Evolutionary conservation across 2,797 vertebrate genomes (phyloP).

Genomic region (Sorex maritimensis): DNA sequence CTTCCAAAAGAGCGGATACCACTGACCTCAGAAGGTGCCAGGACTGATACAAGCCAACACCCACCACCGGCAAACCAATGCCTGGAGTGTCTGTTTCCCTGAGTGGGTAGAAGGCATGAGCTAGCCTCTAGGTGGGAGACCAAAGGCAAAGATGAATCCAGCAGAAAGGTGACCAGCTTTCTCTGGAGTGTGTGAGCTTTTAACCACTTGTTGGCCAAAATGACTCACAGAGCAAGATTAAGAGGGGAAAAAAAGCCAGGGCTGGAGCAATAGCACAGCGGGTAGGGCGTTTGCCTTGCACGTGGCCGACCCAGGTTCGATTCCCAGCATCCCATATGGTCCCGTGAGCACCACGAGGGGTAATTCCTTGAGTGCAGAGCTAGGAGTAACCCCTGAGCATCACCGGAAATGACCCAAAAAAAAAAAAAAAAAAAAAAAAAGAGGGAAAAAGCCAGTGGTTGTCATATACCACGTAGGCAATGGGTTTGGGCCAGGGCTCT

Average conservation of each 20-base stretch:
- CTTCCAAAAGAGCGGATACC: constrained; percentile 70
- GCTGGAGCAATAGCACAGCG: too few relatives aligned
- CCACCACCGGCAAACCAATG: constrained; percentile 40
- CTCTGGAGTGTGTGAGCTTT: constrained; percentile 72
- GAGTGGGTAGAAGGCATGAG: constrained; percentile 32
- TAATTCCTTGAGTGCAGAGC: too few relatives aligned
- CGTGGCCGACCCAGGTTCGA: too few relatives aligned
- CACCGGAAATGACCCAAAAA: too few relatives aligned
- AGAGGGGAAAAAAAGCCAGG: not conserved
- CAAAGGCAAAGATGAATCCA: constrained; percentile 17
- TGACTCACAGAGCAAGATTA: constrained; percentile 54
- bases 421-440: too few relatives aligned
- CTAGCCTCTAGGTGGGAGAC: constrained; percentile 63
- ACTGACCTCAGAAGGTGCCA: not conserved
- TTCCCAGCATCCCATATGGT: too few relatives aligned
- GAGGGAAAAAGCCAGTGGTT: not conserved
- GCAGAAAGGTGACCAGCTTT: constrained; percentile 41
- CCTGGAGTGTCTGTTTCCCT: not conserved
- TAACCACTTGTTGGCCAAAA: constrained; percentile 75
- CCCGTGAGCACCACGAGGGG: too few relatives aligned
- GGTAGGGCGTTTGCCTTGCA: too few relatives aligned
- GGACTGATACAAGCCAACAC: constrained; percentile 49
- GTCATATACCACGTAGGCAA: constrained; percentile 42
- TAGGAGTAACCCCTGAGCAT: too few relatives aligned
- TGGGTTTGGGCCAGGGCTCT: not conserved